A percentile compares a stretch with the other conserved stretches of the same genome.
These are phyloP conservation scores for Nebria salina DNA, from an alignment of 2,888 invertebrate species.

Conservation along the genomic window DNA sequence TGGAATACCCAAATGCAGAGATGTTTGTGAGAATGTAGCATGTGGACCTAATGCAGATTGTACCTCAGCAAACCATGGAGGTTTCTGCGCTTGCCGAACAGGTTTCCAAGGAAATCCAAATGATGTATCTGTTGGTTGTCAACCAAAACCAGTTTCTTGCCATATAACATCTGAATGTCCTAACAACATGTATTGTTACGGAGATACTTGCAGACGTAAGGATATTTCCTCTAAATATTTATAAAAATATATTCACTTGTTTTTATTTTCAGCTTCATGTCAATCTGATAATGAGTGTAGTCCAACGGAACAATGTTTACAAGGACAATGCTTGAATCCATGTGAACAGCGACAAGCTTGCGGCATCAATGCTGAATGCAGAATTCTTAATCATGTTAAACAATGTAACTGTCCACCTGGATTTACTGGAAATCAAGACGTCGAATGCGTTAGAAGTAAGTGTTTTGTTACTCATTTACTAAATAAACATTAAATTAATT, in stretches of 20 bases:
- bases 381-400: conserved; percentile 75
- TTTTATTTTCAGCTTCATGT: conserved; percentile 72
- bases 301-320: conserved; percentile 79
- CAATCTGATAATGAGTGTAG: conserved; percentile 82
- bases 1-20: conserved; percentile 81
- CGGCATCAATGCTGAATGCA: conserved; percentile 85
- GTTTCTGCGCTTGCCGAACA: conserved; percentile 79
- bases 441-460: conserved; percentile 86
- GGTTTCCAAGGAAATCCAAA: conserved; percentile 83
- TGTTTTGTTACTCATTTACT: conserved; percentile 23
- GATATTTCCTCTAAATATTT: conserved; percentile 46
- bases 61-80: conserved; percentile 76
- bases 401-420: conserved; percentile 85
- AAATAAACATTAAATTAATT: conserved; percentile 46
- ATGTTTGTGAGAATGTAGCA: conserved; percentile 79
- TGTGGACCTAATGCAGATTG: conserved; percentile 91
- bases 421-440: conserved; percentile 84
- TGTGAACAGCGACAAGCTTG: conserved; percentile 81
- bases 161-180: conserved; percentile 78
- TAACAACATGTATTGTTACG: conserved; percentile 82
- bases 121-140: conserved; percentile 76
- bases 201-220: conserved; percentile 83
- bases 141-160: conserved; percentile 78
- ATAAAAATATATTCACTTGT: neutral
- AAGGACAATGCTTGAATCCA: conserved; percentile 84